Evolutionary conservation across 2,797 vertebrate species (phyloP), one percentile per base, ranked within the genome.

Genomic region (Rousettus madagascariensis): DNA sequence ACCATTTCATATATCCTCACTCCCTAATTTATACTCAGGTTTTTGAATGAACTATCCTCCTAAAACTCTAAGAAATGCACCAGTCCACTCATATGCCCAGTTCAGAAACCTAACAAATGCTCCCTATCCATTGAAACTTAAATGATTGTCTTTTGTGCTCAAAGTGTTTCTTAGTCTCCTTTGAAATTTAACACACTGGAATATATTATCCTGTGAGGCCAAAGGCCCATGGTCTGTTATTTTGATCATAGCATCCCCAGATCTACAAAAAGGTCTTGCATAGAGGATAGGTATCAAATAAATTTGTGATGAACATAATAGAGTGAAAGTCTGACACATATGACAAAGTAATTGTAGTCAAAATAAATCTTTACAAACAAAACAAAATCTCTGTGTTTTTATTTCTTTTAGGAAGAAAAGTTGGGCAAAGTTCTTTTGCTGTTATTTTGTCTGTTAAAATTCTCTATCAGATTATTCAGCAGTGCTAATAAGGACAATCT

Each of bases 281-380:
- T 8, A 43, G 6, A 78, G 1, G 0, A 7, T 4, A 65, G 24
- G 12, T 49, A 33, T 53, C 59, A 86, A 74, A 41, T 53, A 19
- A 82, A 36, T 74, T 59, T 38, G 2, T 83, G 24, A 57, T 66
- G n/a, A 91, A 92, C 3, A 77, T n/a, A 94, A 49, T 7, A 51
- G 11, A 95, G 26, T 61, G 3, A 13, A 95, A 68, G 19, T 77
- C 24, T 68, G 22, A 69, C 7, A 88, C 1, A 55, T 28, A 71
- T 13, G 7, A 24, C 75, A 93, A 85, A 92, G 65, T 90, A 59
- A 82, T 10, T 79, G 6, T 59, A 93, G 41, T 77, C 33, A 83
- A 92, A 94, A 86, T 49, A 94, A 69, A 93, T 72, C 4, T 63
- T 96, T 72, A 71, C 86, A 86, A 96, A 72, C 30, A 90, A 96